A percentile compares a stretch with the other conserved stretches of the same genome.
Conservation (phyloP, 2,797 vertebrate genomes). For the Heliangelus exortis region DNA sequence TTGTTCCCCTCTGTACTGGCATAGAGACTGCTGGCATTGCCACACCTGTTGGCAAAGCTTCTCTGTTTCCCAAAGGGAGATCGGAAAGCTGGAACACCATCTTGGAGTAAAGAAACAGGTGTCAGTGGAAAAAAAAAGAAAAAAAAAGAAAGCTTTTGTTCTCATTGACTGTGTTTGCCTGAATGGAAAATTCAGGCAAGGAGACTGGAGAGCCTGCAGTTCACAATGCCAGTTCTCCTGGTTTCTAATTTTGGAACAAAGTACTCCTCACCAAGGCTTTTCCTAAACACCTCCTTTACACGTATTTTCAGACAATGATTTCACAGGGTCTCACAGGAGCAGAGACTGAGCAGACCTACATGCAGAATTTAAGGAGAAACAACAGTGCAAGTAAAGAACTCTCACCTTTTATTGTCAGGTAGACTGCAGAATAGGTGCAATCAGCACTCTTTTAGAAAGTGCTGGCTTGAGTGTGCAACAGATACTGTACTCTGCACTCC, state of each 20-base stretch:
- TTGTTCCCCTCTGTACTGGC: neutral
- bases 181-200: slow-evolving; percentile 60
- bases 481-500: neutral
- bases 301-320: slow-evolving; percentile 30
- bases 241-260: slow-evolving; percentile 59
- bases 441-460: neutral
- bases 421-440: neutral
- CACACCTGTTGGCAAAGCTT: neutral
- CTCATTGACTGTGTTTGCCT: neutral
- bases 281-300: neutral
- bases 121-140: neutral
- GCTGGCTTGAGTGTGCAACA: neutral
- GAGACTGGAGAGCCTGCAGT: neutral
- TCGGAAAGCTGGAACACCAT: slow-evolving; percentile 43
- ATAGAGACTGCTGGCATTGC: neutral
- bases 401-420: neutral
- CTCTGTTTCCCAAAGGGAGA: neutral
- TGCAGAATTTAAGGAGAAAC: neutral
- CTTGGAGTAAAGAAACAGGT: slow-evolving; percentile 35
- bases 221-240: slow-evolving; percentile 27
- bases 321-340: neutral
- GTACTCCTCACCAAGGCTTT: neutral
- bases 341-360: neutral
- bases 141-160: slow-evolving; percentile 2
- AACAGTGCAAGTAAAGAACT: neutral